Percentiles rank a stretch among this genome's conserved stretches.
phyloP scores from a whole-genome alignment of 2,888 invertebrate genomes.

The Lasius fuliginosus region DNA sequence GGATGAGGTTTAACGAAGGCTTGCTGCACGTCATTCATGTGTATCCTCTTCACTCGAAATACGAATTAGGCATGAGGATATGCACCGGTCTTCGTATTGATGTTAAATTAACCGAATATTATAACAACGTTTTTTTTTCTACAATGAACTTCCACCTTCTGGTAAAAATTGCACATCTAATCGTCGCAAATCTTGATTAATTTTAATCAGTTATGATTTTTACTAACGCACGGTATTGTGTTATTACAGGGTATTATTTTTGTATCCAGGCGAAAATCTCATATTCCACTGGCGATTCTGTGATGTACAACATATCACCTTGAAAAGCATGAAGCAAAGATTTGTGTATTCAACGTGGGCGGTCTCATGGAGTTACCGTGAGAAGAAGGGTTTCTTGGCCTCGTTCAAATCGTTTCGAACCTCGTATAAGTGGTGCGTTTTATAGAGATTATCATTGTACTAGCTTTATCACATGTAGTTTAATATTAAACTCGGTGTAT shows the following conservation, averaged over 20 bases:
- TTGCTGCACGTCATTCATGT: conserved; percentile 84
- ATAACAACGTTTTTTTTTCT: conserved; percentile 5
- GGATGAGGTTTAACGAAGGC: conserved; percentile 76
- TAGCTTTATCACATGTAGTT: conserved; percentile 39
- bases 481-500: conserved; percentile 34
- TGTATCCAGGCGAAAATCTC: conserved; percentile 14
- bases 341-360: conserved; percentile 55
- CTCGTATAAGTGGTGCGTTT: conserved; percentile 39
- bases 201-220: conserved; percentile 27
- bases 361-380: conserved; percentile 35
- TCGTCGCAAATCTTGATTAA: conserved; percentile 1
- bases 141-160: not conserved
- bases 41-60: conserved; percentile 66
- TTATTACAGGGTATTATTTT: conserved; percentile 16
- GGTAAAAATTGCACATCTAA: conserved; percentile 20
- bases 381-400: conserved; percentile 49
- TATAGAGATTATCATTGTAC: conserved; percentile 42
- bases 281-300: conserved; percentile 32
- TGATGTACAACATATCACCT: conserved; percentile 31
- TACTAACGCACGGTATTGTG: not conserved
- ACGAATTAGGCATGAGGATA: conserved; percentile 35
- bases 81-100: conserved; percentile 14
- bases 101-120: conserved; percentile 12
- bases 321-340: conserved; percentile 16
- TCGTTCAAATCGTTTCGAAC: conserved; percentile 47